Percentiles rank a stretch among this genome's conserved stretches.
Evolutionary conservation across 1,140 invertebrate species (phyloP).

Genomic region (Chionoecetes opilio): DNA sequence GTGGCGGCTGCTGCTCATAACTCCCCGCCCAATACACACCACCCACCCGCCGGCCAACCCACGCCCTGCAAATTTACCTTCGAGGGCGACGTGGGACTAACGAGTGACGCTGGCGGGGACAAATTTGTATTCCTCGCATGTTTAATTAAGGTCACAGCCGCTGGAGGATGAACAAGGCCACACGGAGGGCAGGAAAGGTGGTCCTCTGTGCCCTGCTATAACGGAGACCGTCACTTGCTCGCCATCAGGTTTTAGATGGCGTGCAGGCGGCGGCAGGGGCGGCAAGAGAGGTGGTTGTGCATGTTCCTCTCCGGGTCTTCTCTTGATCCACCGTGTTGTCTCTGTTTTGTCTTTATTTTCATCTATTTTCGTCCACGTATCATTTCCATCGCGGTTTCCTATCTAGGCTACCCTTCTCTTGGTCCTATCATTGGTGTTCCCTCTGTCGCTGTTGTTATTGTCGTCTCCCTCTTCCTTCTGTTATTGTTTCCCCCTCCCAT

Average conservation of each 20-base stretch:
- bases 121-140: constrained; percentile 29
- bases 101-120: neutral
- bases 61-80: constrained; percentile 9
- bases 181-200: neutral
- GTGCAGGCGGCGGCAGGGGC: neutral
- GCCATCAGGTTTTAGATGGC: neutral
- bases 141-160: constrained; percentile 20
- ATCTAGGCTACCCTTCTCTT: too few species aligned
- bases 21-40: neutral
- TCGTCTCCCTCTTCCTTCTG: neutral
- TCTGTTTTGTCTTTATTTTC: too few species aligned
- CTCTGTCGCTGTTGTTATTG: too few species aligned
- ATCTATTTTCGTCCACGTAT: too few species aligned
- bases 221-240: neutral
- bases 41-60: neutral
- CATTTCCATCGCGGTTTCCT: too few species aligned
- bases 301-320: too few species aligned
- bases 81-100: constrained; percentile 23
- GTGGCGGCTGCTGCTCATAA: neutral
- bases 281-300: too few species aligned
- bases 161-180: neutral
- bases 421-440: too few species aligned
- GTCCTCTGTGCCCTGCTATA: neutral
- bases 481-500: neutral
- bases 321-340: too few species aligned